Base-by-base conservation (phyloP, 2,888 invertebrate species). In the Cerceris ruficornis region DNA sequence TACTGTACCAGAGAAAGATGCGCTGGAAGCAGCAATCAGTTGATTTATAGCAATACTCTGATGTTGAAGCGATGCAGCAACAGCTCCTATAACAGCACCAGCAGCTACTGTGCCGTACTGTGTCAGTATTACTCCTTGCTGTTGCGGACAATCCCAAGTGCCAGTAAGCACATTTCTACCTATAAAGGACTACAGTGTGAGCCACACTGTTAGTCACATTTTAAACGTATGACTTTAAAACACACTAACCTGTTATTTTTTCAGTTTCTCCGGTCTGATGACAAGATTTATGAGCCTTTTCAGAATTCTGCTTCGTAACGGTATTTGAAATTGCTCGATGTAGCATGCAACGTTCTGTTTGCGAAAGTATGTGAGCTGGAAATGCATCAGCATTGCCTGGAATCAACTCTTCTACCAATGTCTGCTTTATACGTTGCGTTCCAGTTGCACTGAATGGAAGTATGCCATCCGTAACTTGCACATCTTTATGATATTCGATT, bases 121-220 rank as follows among this genome's bases (percentile, higher is more conserved):
- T 0, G 95, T 95, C 87, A 94, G 93, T 9, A 96, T 92, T 0
- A 95, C 94, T 0, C 96, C 96, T 49, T 93, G 93, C 92, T 96
- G 95, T 75, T 95, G 93, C 0, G 96, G 95, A 88, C 96, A 96
- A 83, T 93, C 90, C 85, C 94, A 94, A 67, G 88, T 86, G 39
- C 92, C 88, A 83, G 75, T 81, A 39, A 82, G 76, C 64, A 72
- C 65, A 43, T 73, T 70, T 83, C 76, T 83, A 66, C 78, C 89
- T 88, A 9, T 9, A 7, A 46, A 65, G 43, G 52, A 39, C 13
- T 57, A 7, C 43, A 28, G 4, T 28, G 1, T 28, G 1, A 28
- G 28, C 28, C 50, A 9, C 14, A 6, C 50, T 50, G 17, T 58
- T 15, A 17, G 9, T 17, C 52, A 7, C 9, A 61, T 15, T 13